Conservation (phyloP, 1,140 invertebrate genomes). For the Camponotus floridanus region DNA sequence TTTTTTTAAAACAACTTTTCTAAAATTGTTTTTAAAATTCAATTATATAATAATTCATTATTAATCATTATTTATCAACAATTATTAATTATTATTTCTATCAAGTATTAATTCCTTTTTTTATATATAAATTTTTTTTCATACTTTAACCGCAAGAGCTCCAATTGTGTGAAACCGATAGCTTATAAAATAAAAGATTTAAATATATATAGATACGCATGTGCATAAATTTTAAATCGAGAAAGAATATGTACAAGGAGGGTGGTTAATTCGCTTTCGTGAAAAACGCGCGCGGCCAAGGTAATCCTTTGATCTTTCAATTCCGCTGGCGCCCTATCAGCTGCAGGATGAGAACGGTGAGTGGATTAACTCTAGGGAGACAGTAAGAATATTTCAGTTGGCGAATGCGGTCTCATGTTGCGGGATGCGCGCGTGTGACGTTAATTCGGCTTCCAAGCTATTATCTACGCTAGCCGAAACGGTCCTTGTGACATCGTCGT, state of each 20-base stretch:
- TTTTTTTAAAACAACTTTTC: not conserved
- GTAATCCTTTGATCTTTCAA: conserved; percentile 81
- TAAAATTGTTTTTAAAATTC: too few relatives aligned
- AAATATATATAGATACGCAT: not conserved
- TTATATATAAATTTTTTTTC: too few relatives aligned
- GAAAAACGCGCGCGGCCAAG: conserved; percentile 62
- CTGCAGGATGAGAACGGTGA: conserved; percentile 27
- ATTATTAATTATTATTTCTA: too few relatives aligned
- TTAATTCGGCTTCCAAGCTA: conserved; percentile 57
- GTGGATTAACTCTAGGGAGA: conserved; percentile 43
- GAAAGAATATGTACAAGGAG: not conserved
- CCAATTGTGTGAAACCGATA: not conserved
- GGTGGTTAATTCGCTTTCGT: conserved; percentile 36
- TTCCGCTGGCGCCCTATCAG: conserved; percentile 68
- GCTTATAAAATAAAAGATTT: not conserved
- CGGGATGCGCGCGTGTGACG: conserved; percentile 40
- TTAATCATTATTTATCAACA: too few relatives aligned
- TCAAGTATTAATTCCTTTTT: too few relatives aligned
- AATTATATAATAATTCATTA: too few relatives aligned
- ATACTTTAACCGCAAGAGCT: not conserved
- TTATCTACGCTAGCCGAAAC: conserved; percentile 45
- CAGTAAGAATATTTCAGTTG: conserved; percentile 49
- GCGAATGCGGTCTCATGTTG: conserved; percentile 21
- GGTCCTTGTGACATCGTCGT: conserved; percentile 35
- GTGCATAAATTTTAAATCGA: conserved; percentile 27